Percentiles rank a stretch among this genome's conserved stretches.
These are phyloP conservation scores for Scrobipalpa costella DNA, from an alignment of 2,888 invertebrate genomes.

Conservation along the genomic window DNA sequence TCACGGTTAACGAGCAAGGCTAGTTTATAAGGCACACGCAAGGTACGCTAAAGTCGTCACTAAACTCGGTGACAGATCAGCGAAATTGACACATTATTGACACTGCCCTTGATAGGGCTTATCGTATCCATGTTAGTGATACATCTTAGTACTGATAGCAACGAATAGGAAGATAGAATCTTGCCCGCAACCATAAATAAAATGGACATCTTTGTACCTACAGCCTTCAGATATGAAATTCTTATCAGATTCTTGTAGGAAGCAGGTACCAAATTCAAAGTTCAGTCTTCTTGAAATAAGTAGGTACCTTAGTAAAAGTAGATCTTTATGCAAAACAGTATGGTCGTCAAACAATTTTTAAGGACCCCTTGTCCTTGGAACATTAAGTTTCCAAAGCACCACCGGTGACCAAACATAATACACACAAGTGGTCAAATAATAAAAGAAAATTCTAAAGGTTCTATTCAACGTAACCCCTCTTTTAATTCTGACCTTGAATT, in stretches of 20 bases:
- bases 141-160: neutral
- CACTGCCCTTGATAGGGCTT: slow-evolving; percentile 28
- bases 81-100: slow-evolving; percentile 53
- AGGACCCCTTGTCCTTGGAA: slow-evolving; percentile 1
- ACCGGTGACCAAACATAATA: neutral
- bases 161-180: neutral
- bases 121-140: slow-evolving; percentile 18
- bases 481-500: neutral
- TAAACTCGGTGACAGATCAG: slow-evolving; percentile 42
- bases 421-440: neutral
- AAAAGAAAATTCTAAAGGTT: neutral
- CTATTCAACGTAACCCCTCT: slow-evolving; percentile 3
- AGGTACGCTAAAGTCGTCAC: neutral
- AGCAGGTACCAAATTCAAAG: neutral
- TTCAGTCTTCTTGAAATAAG: neutral
- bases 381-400: neutral
- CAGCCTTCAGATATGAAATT: neutral
- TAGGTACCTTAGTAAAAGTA: too few species aligned
- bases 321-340: neutral
- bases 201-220: neutral
- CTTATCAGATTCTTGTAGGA: slow-evolving; percentile 16
- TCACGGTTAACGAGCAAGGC: slow-evolving; percentile 57
- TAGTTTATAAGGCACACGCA: slow-evolving; percentile 70
- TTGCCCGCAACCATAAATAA: neutral
- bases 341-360: neutral